Percentiles rank a stretch among this genome's conserved stretches.
phyloP scores from a whole-genome alignment of 2,888 invertebrate species.

The Plagiodera versicolora region DNA sequence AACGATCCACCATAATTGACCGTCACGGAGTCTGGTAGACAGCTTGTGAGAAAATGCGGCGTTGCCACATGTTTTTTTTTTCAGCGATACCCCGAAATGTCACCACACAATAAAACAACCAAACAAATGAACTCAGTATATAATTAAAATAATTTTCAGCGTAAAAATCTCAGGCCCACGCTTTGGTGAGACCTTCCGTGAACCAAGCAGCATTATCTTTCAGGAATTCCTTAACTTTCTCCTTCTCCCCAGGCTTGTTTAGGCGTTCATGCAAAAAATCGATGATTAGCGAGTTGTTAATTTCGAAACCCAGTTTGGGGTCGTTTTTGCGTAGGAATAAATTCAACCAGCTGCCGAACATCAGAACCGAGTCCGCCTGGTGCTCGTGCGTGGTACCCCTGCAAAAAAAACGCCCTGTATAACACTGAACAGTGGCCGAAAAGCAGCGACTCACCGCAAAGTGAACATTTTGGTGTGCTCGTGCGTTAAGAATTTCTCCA shows the following conservation, averaged over 20 bases:
- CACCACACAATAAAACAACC: no score
- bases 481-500: conserved; percentile 51
- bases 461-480: conserved; percentile 50
- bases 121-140: no score
- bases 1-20: no score
- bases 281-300: conserved; percentile 55
- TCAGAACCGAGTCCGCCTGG: conserved; percentile 55
- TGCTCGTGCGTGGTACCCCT: conserved; percentile 57
- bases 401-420: conserved; percentile 11
- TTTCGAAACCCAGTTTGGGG: conserved; percentile 48
- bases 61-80: no score
- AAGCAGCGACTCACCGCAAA: conserved; percentile 55
- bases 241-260: conserved; percentile 37
- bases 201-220: conserved; percentile 43
- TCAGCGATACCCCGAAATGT: no score
- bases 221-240: conserved; percentile 42
- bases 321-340: conserved; percentile 57
- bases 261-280: conserved; percentile 50
- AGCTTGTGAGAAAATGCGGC: no score
- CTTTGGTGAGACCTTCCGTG: conserved; percentile 49
- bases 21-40: no score
- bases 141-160: no score
- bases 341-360: conserved; percentile 57
- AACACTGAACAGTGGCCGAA: conserved; percentile 3
- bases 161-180: conserved; percentile 43